phyloP scores from a whole-genome alignment of 2,113 vertebrate genomes.

The Carollia perspicillata region DNA sequence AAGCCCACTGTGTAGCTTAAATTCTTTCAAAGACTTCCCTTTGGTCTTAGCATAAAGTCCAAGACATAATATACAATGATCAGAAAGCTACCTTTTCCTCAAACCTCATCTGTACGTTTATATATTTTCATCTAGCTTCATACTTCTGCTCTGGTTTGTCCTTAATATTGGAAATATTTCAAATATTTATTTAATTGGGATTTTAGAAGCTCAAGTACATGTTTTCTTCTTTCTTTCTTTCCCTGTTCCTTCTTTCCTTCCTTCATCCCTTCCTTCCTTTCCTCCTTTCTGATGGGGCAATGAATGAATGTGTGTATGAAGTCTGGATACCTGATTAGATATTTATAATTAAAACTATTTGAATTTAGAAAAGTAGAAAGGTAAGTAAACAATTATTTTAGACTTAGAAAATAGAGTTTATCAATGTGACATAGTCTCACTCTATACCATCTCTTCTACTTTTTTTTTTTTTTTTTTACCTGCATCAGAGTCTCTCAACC shows the following conservation, averaged over 20 bases:
- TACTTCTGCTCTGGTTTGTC: background rate
- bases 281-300: background rate
- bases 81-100: background rate
- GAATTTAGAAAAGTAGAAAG: background rate
- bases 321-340: background rate
- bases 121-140: background rate
- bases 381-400: background rate
- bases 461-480: background rate
- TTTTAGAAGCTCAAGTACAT: background rate
- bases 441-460: background rate
- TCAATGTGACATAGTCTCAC: background rate
- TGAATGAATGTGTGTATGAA: background rate
- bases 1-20: background rate
- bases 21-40: background rate
- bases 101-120: background rate
- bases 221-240: background rate
- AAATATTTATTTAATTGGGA: background rate
- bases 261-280: too few relatives aligned
- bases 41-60: background rate
- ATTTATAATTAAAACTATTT: background rate
- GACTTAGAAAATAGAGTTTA: background rate
- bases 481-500: background rate
- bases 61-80: background rate
- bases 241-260: background rate
- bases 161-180: background rate